Conservation (phyloP, 2,888 invertebrate species). For the Parochlus steinenii region DNA sequence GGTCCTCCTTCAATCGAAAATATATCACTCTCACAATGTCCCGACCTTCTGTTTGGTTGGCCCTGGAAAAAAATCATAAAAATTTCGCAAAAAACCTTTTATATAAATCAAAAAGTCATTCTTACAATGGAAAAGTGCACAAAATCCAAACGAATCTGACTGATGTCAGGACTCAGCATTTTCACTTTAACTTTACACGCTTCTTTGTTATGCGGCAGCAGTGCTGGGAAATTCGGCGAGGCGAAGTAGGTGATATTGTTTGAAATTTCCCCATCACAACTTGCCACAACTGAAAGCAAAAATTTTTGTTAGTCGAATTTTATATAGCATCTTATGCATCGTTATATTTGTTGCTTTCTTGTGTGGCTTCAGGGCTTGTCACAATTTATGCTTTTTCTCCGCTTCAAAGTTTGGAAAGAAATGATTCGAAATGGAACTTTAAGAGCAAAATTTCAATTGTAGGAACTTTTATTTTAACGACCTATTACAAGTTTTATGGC, state of each 20-base stretch:
- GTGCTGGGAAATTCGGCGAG: conserved; percentile 66
- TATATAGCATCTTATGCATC: neutral
- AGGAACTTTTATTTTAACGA: no score
- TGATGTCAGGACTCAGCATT: conserved; percentile 60
- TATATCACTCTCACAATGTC: conserved; percentile 61
- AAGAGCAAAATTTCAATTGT: no score
- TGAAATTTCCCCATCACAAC: conserved; percentile 50
- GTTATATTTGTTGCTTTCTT: no score
- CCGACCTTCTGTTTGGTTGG: conserved; percentile 63
- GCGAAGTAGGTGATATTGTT: conserved; percentile 72
- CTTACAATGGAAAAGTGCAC: conserved; percentile 65
- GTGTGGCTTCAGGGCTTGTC: no score
- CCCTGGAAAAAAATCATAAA: conserved; percentile 36
- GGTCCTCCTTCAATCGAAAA: conserved; percentile 42
- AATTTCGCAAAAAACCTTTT: conserved; percentile 6
- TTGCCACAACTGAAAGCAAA: conserved; percentile 45
- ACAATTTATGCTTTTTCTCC: no score
- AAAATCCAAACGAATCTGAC: conserved; percentile 70
- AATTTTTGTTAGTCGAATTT: no score
- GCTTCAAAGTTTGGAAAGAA: no score
- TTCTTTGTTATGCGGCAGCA: conserved; percentile 42
- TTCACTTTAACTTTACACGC: conserved; percentile 56
- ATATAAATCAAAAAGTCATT: conserved; percentile 15
- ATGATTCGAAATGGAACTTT: no score
- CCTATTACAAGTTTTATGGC: no score